Conservation (phyloP, 1,140 invertebrate genomes). For the Drosophila oshimai region DNA sequence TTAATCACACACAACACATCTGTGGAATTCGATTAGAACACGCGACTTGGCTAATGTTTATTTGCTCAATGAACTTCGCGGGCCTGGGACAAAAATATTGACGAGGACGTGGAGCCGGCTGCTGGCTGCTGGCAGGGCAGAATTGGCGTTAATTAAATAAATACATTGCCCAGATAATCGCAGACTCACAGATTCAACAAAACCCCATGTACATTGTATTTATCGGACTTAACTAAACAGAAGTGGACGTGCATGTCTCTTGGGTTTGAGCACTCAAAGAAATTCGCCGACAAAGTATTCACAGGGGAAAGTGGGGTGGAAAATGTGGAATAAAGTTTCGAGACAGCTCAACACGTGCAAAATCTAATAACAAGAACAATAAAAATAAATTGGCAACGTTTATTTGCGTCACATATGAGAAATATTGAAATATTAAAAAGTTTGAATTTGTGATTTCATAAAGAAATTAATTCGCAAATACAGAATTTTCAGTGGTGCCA, state of each 20-base stretch:
- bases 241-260: slow-evolving; percentile 2
- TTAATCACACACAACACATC: slow-evolving; percentile 12
- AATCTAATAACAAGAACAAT: neutral
- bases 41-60: slow-evolving; percentile 59
- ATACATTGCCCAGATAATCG: slow-evolving; percentile 36
- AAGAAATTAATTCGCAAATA: neutral
- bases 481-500: neutral
- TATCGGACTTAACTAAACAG: slow-evolving; percentile 4
- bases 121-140: slow-evolving; percentile 7
- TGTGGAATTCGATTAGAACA: slow-evolving; percentile 24
- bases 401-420: slow-evolving; percentile 9
- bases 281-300: slow-evolving; percentile 12
- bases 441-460: neutral
- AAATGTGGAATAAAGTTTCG: neutral
- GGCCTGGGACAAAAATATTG: slow-evolving; percentile 37
- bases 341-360: slow-evolving; percentile 6
- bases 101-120: slow-evolving; percentile 9
- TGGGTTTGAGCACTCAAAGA: slow-evolving; percentile 4
- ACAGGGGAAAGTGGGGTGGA: neutral
- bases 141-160: slow-evolving; percentile 62
- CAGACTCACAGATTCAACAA: slow-evolving; percentile 1
- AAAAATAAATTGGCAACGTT: slow-evolving; percentile 2
- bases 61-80: slow-evolving; percentile 48
- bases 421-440: neutral
- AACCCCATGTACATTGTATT: slow-evolving; percentile 7